These are phyloP conservation scores for Columbina picui DNA, from an alignment of 2,113 vertebrate species.

Conservation along the genomic window DNA sequence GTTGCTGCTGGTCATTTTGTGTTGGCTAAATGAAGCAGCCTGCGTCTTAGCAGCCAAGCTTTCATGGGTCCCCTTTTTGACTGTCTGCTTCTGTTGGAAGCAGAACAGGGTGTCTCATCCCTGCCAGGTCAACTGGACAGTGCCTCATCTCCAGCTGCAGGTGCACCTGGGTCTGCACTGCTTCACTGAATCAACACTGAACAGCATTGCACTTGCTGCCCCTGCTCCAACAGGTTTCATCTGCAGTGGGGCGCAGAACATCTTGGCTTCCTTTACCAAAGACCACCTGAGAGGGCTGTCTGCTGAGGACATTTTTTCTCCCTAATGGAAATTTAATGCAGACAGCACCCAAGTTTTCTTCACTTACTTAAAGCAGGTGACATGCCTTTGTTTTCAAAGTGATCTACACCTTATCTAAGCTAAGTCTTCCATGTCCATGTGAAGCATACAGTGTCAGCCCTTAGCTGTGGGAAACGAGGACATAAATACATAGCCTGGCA, in stretches of 20 bases:
- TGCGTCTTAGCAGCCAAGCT: no score
- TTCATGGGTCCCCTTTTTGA: not conserved
- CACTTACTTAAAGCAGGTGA: not conserved
- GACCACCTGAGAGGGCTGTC: not conserved
- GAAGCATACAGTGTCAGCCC: not conserved
- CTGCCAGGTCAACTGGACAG: not conserved
- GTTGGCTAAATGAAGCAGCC: not conserved
- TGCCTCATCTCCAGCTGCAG: not conserved
- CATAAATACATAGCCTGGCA: not conserved
- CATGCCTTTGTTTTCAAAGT: not conserved
- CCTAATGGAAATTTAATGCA: not conserved
- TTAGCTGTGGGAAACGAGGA: not conserved
- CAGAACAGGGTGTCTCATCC: not conserved
- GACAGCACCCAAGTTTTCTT: not conserved
- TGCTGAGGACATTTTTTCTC: not conserved
- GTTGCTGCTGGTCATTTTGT: not conserved
- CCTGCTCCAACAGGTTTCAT: not conserved
- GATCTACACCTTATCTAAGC: not conserved
- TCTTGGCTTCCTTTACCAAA: not conserved
- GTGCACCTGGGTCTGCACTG: not conserved
- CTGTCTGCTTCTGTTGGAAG: not conserved
- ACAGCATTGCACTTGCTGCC: not conserved
- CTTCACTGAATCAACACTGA: not conserved
- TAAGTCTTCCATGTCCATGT: not conserved
- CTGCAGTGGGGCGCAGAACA: not conserved